Evolutionary conservation across 2,888 invertebrate species (phyloP).

Genomic region (Schizaphis graminum): DNA sequence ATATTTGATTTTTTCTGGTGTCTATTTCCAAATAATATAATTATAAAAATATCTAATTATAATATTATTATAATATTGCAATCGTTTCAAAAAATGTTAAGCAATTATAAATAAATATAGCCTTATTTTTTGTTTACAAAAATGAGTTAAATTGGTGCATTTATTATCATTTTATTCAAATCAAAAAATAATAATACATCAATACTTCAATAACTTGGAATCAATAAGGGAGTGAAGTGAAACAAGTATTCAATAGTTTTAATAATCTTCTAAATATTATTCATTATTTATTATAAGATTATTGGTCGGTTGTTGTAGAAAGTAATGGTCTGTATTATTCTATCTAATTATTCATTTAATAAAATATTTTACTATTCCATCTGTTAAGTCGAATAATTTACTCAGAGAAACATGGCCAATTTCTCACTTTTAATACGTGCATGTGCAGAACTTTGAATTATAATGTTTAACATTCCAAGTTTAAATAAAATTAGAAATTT

Average conservation of each 20-base stretch:
- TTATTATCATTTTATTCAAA: background rate
- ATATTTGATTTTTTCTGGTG: background rate
- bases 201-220: background rate
- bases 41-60: background rate
- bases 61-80: background rate
- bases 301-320: background rate
- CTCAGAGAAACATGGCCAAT: background rate
- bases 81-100: background rate
- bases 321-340: background rate
- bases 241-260: background rate
- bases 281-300: background rate
- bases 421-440: background rate
- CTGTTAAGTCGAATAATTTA: background rate
- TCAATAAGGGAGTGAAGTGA: background rate
- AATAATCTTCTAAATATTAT: background rate
- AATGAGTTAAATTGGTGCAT: background rate
- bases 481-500: constrained; percentile 34
- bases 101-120: background rate
- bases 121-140: background rate
- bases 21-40: background rate
- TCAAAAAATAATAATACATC: background rate
- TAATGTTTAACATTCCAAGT: constrained; percentile 36
- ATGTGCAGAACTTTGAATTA: constrained; percentile 14
- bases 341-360: background rate
- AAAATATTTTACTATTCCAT: background rate